These are phyloP conservation scores for Acrossocheilus fasciatus DNA, from an alignment of 2,797 vertebrate species.

Conservation along the genomic window DNA sequence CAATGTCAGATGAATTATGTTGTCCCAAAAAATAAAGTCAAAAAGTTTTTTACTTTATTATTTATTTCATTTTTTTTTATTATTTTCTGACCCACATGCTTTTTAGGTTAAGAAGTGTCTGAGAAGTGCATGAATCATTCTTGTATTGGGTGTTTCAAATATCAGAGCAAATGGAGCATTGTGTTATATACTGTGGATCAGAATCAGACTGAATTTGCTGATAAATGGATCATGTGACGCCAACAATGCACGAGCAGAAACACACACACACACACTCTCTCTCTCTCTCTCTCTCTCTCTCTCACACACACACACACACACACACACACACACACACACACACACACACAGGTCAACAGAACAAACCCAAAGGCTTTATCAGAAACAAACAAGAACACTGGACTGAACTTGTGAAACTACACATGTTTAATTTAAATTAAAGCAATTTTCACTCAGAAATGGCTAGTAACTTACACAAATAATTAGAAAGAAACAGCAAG, in stretches of 20 bases:
- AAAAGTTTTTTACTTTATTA: not conserved
- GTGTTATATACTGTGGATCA: not conserved
- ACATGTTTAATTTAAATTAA: too few species aligned
- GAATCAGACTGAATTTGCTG: not conserved
- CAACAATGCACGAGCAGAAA: not conserved
- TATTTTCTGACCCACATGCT: not conserved
- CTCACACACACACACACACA: too few species aligned
- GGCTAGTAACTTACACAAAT: too few species aligned
- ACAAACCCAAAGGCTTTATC: constrained; percentile 6
- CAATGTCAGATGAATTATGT: not conserved
- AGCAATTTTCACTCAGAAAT: too few species aligned
- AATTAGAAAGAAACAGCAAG: too few species aligned
- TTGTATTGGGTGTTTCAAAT: not conserved
- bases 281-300: too few species aligned
- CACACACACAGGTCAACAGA: too few species aligned
- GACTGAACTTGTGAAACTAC: not conserved
- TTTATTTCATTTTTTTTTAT: too few species aligned
- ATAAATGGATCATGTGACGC: constrained; percentile 7
- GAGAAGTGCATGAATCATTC: not conserved
- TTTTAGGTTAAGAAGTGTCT: not conserved
- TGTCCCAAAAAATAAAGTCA: not conserved
- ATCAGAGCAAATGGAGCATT: not conserved
- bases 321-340: not conserved
- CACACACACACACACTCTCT: too few species aligned
- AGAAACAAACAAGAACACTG: not conserved